Evolutionary conservation across 1,140 invertebrate genomes (phyloP).

Genomic region (Drosophila tropicalis): DNA sequence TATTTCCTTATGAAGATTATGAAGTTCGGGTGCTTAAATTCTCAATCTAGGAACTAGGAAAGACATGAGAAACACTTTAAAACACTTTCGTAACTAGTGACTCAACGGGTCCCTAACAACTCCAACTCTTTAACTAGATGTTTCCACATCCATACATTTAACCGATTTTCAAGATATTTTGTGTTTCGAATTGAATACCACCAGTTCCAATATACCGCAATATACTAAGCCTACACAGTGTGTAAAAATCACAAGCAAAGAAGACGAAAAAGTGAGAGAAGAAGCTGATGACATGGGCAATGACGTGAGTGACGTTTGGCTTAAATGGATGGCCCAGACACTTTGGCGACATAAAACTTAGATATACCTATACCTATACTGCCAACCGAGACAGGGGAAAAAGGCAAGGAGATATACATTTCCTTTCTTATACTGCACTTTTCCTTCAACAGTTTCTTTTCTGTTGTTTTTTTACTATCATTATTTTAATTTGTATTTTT

Average conservation of each 20-base stretch:
- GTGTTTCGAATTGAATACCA: background rate
- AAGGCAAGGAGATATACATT: conserved; percentile 34
- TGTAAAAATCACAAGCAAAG: background rate
- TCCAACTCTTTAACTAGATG: no score
- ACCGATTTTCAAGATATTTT: no score
- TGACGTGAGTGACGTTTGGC: conserved; percentile 15
- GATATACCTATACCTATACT: conserved; percentile 24
- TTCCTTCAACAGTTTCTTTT: conserved; percentile 23
- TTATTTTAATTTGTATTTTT: background rate
- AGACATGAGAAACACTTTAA: no score
- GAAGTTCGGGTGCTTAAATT: no score
- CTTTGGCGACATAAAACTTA: conserved; percentile 42
- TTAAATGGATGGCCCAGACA: conserved; percentile 42
- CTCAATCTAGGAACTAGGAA: no score
- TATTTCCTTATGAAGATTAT: no score
- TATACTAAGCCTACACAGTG: background rate
- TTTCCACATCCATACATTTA: no score
- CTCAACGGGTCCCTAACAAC: no score
- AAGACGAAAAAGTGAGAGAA: background rate
- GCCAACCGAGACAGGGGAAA: conserved; percentile 33
- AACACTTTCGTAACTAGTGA: no score
- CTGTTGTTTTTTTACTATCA: conserved; percentile 28
- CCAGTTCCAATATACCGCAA: background rate
- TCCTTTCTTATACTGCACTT: conserved; percentile 17
- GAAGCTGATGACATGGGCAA: conserved; percentile 8